A percentile compares a stretch with the other conserved stretches of the same genome.
phyloP scores from a whole-genome alignment of 1,140 invertebrate species.

The Tachypleus tridentatus region DNA sequence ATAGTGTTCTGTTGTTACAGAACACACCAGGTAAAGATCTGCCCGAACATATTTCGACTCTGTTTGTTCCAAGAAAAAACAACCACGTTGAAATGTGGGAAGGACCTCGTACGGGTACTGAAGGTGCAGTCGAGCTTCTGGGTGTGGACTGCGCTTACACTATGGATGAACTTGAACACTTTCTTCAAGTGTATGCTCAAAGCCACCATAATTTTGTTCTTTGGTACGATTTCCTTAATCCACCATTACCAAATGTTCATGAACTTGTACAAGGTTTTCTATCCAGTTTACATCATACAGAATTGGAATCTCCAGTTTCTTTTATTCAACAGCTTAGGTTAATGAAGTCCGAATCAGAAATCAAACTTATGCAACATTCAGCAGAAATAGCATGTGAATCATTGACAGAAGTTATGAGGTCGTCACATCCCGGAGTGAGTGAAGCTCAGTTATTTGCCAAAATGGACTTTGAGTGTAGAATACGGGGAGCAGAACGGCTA shows the following conservation, averaged over 20 bases:
- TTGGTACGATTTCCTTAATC: constrained; percentile 34
- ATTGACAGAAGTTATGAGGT: constrained; percentile 61
- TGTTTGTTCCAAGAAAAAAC: constrained; percentile 39
- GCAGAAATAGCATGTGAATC: constrained; percentile 67
- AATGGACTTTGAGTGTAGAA: constrained; percentile 79
- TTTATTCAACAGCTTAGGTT: constrained; percentile 62
- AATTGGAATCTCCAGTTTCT: constrained; percentile 40
- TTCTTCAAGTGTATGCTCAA: constrained; percentile 19
- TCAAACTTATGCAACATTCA: constrained; percentile 66
- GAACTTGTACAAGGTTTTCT: constrained; percentile 38
- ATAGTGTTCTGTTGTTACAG: constrained; percentile 59
- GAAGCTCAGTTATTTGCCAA: constrained; percentile 76
- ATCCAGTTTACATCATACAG: constrained; percentile 12
- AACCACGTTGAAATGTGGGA: constrained; percentile 67
- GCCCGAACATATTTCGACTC: constrained; percentile 24
- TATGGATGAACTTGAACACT: constrained; percentile 30
- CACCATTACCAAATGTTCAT: constrained; percentile 44
- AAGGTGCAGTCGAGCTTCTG: constrained; percentile 53
- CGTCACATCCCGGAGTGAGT: constrained; percentile 43
- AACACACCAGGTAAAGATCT: constrained; percentile 14
- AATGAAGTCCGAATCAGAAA: constrained; percentile 74
- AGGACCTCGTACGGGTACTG: constrained; percentile 56
- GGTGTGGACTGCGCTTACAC: constrained; percentile 43
- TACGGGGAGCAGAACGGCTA: constrained; percentile 68
- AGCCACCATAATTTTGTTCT: constrained; percentile 8